These are phyloP conservation scores for Thamnophis sirtalis DNA, from an alignment of 2,113 vertebrate genomes.

Conservation along the genomic window DNA sequence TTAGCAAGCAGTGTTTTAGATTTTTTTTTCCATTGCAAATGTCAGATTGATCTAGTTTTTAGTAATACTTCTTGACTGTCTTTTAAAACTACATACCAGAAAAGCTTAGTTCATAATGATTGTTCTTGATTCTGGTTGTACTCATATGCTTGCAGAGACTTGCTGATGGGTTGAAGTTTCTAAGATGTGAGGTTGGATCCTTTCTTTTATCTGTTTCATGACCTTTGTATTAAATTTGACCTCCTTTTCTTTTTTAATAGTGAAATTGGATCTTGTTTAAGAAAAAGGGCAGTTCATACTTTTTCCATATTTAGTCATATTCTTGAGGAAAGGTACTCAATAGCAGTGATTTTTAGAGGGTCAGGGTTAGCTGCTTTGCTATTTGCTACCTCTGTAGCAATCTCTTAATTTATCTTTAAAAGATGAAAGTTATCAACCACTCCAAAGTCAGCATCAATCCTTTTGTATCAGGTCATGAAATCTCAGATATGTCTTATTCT, in stretches of 20 bases:
- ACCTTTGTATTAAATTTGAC: constrained; percentile 48
- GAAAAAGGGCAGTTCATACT: constrained; percentile 10
- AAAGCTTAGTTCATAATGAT: constrained; percentile 62
- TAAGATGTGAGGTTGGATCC: constrained; percentile 50
- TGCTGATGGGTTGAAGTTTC: constrained; percentile 53
- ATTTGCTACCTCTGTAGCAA: background rate
- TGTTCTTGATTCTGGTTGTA: constrained; percentile 49
- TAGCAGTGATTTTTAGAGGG: background rate
- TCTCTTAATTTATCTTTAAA: background rate
- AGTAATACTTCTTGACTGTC: constrained; percentile 58
- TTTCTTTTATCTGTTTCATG: constrained; percentile 50
- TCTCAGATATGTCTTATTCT: background rate
- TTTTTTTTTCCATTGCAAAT: constrained; percentile 49
- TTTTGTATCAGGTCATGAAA: background rate
- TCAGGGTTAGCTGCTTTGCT: background rate
- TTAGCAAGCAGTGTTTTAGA: constrained; percentile 47
- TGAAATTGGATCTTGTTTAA: constrained; percentile 31
- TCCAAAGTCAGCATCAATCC: background rate
- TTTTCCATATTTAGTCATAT: background rate
- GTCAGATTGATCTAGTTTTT: constrained; percentile 57
- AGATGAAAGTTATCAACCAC: background rate
- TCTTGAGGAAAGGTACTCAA: background rate
- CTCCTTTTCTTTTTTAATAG: constrained; percentile 17
- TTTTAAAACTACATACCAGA: constrained; percentile 59
- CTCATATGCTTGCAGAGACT: constrained; percentile 47